Conservation (phyloP, 2,797 vertebrate species). For the Rhodeus uyekii region DNA sequence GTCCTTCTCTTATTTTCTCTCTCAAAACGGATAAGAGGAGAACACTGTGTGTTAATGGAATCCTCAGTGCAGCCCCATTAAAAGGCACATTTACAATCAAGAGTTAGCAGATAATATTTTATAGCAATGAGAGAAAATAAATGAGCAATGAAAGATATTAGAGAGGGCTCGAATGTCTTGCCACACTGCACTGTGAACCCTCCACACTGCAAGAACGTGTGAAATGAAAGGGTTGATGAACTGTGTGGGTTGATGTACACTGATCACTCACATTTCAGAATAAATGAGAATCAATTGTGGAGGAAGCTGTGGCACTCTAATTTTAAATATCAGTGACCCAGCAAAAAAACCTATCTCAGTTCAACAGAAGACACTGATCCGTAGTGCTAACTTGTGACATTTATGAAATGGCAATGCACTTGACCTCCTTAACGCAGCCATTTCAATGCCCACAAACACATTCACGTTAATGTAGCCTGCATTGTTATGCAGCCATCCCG, state of each 20-base stretch:
- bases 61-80: constrained; percentile 28
- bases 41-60: constrained; percentile 39
- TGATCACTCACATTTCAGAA: not conserved
- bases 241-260: not conserved
- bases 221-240: constrained; percentile 24
- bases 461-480: not conserved
- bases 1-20: constrained; percentile 3
- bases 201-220: not conserved
- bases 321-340: constrained; percentile 33
- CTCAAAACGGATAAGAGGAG: constrained; percentile 19
- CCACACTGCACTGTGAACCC: not conserved
- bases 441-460: constrained; percentile 4
- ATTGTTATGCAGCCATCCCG: not conserved
- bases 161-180: constrained; percentile 15
- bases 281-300: constrained; percentile 33
- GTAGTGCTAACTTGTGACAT: constrained; percentile 26
- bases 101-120: constrained; percentile 34
- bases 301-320: constrained; percentile 3
- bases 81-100: constrained; percentile 44
- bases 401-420: constrained; percentile 27
- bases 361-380: constrained; percentile 32
- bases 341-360: constrained; percentile 7
- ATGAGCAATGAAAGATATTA: constrained; percentile 48
- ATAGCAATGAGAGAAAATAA: constrained; percentile 53
- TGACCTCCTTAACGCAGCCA: not conserved